Conservation (phyloP, 2,113 vertebrate species). For the Gambusia holbrooki region DNA sequence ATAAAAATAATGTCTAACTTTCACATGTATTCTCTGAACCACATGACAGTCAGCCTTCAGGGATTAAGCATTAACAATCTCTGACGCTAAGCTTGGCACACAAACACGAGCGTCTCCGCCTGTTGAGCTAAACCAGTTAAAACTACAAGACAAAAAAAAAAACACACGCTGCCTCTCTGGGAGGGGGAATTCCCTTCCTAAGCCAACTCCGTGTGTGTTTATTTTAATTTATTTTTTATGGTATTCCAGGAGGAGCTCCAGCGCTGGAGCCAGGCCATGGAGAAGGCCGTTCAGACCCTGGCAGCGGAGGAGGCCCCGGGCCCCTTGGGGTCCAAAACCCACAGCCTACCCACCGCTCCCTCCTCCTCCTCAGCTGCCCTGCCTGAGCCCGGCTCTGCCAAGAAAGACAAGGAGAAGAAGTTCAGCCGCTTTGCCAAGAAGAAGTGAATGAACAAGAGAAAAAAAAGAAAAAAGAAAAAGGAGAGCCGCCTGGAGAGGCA, state of each 20-base stretch:
- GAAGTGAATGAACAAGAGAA: slow-evolving; percentile 79
- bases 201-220: slow-evolving; percentile 5
- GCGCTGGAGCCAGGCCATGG: slow-evolving; percentile 88
- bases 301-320: slow-evolving; percentile 81
- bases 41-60: background rate
- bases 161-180: slow-evolving; percentile 14
- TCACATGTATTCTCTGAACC: background rate
- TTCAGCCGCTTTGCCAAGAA: slow-evolving; percentile 94
- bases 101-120: background rate
- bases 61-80: background rate
- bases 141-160: background rate
- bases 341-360: slow-evolving; percentile 84
- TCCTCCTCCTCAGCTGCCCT: slow-evolving; percentile 74
- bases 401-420: slow-evolving; percentile 94
- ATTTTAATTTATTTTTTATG: slow-evolving; percentile 20
- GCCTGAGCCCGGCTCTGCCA: slow-evolving; percentile 83
- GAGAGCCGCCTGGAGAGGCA: slow-evolving; percentile 2
- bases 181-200: slow-evolving; percentile 22
- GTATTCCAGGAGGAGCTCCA: slow-evolving; percentile 89
- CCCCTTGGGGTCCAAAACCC: slow-evolving; percentile 81
- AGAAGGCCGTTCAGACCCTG: slow-evolving; percentile 82
- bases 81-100: background rate
- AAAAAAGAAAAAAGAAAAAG: background rate
- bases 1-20: too few species aligned
- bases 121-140: background rate